These are phyloP conservation scores for Ellobius talpinus DNA, from an alignment of 2,113 vertebrate genomes.

Conservation along the genomic window DNA sequence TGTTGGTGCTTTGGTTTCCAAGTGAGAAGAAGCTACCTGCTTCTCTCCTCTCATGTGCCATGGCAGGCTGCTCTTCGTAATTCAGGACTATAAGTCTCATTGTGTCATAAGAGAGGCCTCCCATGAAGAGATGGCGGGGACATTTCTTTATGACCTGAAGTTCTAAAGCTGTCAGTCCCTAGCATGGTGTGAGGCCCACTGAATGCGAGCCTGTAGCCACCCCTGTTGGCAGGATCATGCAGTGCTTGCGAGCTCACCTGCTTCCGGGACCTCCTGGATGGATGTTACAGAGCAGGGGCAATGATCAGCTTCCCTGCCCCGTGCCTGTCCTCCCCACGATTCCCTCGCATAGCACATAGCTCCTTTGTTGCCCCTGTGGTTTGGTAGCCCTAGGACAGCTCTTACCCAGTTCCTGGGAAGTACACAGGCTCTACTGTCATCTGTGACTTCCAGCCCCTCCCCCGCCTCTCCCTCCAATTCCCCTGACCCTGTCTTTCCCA, in stretches of 20 bases:
- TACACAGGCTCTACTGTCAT: neutral
- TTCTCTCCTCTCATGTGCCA: neutral
- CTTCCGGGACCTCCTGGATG: neutral
- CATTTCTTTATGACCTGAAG: conserved; percentile 68
- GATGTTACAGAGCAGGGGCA: neutral
- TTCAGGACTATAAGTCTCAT: conserved; percentile 45
- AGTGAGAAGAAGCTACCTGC: neutral
- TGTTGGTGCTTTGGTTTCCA: neutral
- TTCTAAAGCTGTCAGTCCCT: conserved; percentile 69
- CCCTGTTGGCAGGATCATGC: neutral
- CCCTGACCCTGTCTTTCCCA: neutral
- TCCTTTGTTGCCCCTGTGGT: neutral
- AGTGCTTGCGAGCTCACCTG: neutral
- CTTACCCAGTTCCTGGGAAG: neutral
- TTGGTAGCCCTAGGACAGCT: neutral
- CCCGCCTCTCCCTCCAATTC: neutral
- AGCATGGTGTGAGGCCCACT: conserved; percentile 5
- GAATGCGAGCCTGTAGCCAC: neutral
- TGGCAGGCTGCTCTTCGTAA: neutral
- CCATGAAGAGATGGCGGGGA: conserved; percentile 39
- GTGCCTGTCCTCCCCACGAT: neutral
- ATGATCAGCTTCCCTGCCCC: neutral
- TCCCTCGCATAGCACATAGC: no score
- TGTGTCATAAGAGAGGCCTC: conserved; percentile 41
- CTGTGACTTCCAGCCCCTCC: neutral